Base-by-base conservation (phyloP, 1,140 invertebrate species). In the Zaprionus kolodkinae region DNA sequence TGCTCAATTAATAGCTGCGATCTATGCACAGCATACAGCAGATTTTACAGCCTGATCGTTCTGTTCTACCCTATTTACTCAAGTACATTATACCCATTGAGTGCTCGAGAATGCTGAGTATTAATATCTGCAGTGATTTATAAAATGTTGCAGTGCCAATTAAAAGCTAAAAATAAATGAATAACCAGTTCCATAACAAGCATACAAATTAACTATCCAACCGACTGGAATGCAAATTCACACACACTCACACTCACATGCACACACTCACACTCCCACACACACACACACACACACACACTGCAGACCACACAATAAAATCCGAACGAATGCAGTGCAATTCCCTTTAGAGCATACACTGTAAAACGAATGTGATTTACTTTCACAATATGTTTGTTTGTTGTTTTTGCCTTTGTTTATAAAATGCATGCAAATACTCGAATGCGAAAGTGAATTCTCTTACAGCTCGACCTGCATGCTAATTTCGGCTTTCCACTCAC, bases 381-480 rank as follows among this genome's bases (percentile, higher is more conserved):
- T 35, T 25, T 27, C 52, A 13, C 59, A 74, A 69, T 30, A 74
- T 73, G 27, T 81, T 83, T 83, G 77, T 74, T 83, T 65, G 35
- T 62, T 36, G 21, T 30, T 74, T 13, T 56, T 63, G 59, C 62
- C 45, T 55, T 35, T 56, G 52, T 56, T 38, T 64, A 25, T 70
- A 38, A 55, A 76, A 72, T 50, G 10, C 45, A 50, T 50, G 45
- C 45, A 50, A 50, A 50, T 50, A 50, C 73, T 38, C 63, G 36
- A 35, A 48, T 76, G 63, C 71, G 66, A 65, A 54, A 72, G 50
- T 43, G 66, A 25, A 70, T 67, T 76, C 72, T 68, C 66, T 71
- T 79, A 66, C 72, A 76, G 82, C 72, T 65, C 66, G 71, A 82
- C 69, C 76, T 79, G 82, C 72, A 72, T 79, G 76, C 68, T 79